phyloP scores from a whole-genome alignment of 2,888 invertebrate genomes.

The Drosophila barbarae region DNA sequence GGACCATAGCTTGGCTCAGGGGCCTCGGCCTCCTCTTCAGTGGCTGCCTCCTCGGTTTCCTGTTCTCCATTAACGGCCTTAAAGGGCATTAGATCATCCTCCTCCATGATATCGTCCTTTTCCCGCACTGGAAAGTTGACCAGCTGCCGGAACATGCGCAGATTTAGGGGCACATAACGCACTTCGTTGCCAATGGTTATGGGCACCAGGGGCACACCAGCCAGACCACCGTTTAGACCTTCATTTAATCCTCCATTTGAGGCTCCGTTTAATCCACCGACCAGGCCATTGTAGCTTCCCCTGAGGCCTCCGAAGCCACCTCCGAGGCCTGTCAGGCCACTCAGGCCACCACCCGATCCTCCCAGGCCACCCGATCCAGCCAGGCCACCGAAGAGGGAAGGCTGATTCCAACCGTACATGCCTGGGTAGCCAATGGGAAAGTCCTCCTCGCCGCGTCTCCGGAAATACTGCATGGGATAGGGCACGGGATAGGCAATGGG shows the following conservation, averaged over 20 bases:
- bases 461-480: constrained; percentile 34
- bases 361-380: not conserved
- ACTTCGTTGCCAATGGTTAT: constrained; percentile 56
- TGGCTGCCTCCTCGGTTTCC: not conserved
- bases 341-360: not conserved
- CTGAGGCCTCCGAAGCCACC: not conserved
- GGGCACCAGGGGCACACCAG: constrained; percentile 55
- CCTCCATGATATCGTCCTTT: constrained; percentile 20
- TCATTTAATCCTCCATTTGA: not conserved
- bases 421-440: constrained; percentile 17
- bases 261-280: not conserved
- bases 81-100: constrained; percentile 8
- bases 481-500: constrained; percentile 7
- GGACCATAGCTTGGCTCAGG: not conserved
- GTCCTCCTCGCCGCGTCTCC: constrained; percentile 37
- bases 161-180: constrained; percentile 55
- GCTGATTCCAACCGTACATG: constrained; percentile 33
- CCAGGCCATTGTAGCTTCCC: not conserved
- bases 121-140: constrained; percentile 26
- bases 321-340: not conserved
- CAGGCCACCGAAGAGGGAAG: constrained; percentile 21
- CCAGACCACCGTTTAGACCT: not conserved
- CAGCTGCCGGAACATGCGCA: constrained; percentile 52
- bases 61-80: not conserved
- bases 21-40: not conserved